Evolutionary conservation across 2,888 invertebrate genomes (phyloP).

Genomic region (Caenorhabditis becei): DNA sequence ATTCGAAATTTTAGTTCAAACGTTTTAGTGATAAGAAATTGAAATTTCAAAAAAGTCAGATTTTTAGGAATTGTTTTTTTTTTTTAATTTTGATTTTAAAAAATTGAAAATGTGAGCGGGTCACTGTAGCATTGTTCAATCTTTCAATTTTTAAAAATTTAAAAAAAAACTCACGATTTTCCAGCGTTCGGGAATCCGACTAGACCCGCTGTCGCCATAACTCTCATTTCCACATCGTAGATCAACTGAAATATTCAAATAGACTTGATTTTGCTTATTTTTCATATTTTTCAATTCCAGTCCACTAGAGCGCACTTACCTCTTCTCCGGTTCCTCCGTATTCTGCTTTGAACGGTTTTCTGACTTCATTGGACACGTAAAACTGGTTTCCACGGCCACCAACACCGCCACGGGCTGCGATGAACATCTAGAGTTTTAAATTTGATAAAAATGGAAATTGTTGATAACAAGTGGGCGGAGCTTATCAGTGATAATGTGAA

Average conservation of each 20-base stretch:
- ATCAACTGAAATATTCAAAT: constrained; percentile 81
- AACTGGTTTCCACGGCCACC: constrained; percentile 96
- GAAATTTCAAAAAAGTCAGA: too few species aligned
- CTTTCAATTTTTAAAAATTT: constrained; percentile 3
- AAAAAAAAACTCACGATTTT: constrained; percentile 86
- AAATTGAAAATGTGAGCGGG: too few species aligned
- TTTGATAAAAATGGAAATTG: neutral
- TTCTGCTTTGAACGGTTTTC: constrained; percentile 90
- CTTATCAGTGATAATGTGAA: too few species aligned
- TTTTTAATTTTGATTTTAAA: too few species aligned
- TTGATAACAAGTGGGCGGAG: too few species aligned
- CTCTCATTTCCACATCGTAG: constrained; percentile 90
- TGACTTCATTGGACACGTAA: constrained; percentile 89
- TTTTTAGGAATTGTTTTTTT: too few species aligned
- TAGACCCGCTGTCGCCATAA: constrained; percentile 96
- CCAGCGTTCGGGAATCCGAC: constrained; percentile 94
- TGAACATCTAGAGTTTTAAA: constrained; percentile 86
- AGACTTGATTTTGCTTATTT: neutral
- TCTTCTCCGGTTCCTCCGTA: constrained; percentile 91
- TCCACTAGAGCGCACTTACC: constrained; percentile 72
- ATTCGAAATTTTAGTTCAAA: too few species aligned
- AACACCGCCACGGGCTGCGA: constrained; percentile 94
- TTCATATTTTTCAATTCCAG: neutral
- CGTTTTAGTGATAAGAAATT: too few species aligned
- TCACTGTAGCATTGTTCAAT: too few species aligned